Percentiles rank a stretch among this genome's conserved stretches.
Conservation (phyloP, 2,797 vertebrate species). For the Etheostoma perlongum region DNA sequence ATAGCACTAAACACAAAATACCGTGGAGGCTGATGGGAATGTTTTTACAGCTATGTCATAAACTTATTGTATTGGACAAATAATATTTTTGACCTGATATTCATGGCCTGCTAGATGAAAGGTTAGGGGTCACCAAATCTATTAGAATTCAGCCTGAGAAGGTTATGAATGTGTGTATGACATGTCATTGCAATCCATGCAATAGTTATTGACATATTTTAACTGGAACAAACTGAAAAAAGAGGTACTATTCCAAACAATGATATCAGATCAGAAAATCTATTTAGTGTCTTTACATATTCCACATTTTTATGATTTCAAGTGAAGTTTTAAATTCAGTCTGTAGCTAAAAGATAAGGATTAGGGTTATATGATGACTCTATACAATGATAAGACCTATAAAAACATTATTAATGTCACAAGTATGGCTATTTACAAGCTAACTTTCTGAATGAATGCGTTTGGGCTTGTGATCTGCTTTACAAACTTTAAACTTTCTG, state of each 20-base stretch:
- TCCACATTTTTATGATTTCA: no score
- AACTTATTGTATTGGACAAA: background rate
- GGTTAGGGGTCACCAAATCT: background rate
- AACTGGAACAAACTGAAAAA: background rate
- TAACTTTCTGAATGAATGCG: background rate
- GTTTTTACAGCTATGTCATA: background rate
- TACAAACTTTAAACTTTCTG: conserved; percentile 2
- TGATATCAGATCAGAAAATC: background rate
- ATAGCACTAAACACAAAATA: no score
- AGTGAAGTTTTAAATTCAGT: no score
- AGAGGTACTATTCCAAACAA: no score
- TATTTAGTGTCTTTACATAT: no score
- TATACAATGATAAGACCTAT: background rate
- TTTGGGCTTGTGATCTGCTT: background rate
- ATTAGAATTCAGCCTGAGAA: background rate
- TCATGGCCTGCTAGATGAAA: background rate
- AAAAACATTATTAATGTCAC: background rate
- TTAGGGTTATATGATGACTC: background rate
- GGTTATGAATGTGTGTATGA: background rate
- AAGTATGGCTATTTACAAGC: background rate
- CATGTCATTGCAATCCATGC: background rate
- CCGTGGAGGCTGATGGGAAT: background rate
- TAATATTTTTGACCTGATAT: background rate
- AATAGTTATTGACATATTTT: background rate
- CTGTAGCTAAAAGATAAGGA: no score